A percentile compares a stretch with the other conserved stretches of the same genome.
These are phyloP conservation scores for Eueides isabella DNA, from an alignment of 1,140 invertebrate species.

Conservation along the genomic window DNA sequence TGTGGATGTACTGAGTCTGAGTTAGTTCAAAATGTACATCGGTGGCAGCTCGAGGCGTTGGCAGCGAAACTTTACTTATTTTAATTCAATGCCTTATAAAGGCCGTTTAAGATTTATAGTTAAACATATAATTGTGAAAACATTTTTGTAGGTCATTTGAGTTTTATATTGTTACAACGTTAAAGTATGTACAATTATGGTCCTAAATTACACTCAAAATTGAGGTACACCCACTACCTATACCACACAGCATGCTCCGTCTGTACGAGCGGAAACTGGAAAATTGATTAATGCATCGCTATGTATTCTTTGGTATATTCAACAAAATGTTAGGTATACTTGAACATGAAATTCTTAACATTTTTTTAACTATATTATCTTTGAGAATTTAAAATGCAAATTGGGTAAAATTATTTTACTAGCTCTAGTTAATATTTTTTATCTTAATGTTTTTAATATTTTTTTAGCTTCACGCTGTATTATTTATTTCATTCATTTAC, in stretches of 20 bases:
- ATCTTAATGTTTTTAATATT: too few relatives aligned
- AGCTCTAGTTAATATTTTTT: too few relatives aligned
- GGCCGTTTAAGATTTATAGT: slow-evolving; percentile 8
- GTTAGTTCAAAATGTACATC: slow-evolving; percentile 34
- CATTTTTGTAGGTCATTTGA: neutral
- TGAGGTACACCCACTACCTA: neutral
- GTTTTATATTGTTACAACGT: neutral
- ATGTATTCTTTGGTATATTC: neutral
- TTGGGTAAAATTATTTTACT: too few relatives aligned
- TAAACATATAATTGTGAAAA: neutral
- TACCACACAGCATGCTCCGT: neutral
- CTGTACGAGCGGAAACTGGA: neutral
- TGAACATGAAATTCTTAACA: too few relatives aligned
- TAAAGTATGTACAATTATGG: neutral
- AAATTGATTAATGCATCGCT: neutral
- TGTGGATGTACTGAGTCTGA: slow-evolving; percentile 12
- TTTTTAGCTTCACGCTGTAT: too few relatives aligned
- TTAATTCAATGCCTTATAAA: slow-evolving; percentile 31
- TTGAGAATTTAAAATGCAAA: too few relatives aligned
- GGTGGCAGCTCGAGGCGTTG: slow-evolving; percentile 26
- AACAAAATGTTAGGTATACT: neutral
- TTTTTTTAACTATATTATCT: too few relatives aligned
- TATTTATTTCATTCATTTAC: too few relatives aligned
- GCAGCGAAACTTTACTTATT: slow-evolving; percentile 30
- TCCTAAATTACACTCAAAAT: neutral